Base-by-base conservation (phyloP, 1,140 invertebrate genomes). In the Nasonia vitripennis region DNA sequence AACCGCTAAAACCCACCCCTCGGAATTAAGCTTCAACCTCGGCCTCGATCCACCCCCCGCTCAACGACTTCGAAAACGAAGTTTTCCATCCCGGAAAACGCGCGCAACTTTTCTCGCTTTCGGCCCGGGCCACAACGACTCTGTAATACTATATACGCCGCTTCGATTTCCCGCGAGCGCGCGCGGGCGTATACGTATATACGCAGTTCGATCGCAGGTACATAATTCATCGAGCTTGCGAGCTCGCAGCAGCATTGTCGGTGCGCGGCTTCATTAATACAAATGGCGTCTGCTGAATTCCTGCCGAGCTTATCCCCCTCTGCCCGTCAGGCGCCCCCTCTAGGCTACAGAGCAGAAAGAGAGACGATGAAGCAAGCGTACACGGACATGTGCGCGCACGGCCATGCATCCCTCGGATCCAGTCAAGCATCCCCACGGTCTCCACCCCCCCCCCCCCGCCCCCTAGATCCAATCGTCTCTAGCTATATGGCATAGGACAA, bases 211-310 rank as follows among this genome's bases (percentile, higher is more conserved):
- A 93, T 93, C 90, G 89, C 90, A 89, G 89, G 92, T 93, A 93
- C 92, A 93, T 93, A 93, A 93, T 93, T 93, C 93, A 93, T 93
- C 91, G 90, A 75, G 91, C 91, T 91, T 90, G 91, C 91, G 17
- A 20, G 55, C 91, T 4, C 55, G 55, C 20, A 62, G 55, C 70
- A 92, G 89, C 92, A 93, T 93, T 93, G 92, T 93, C 89, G 92
- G 75, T 48, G 90, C 85, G 86, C 85, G 86, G 91, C 92, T 93
- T 93, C 92, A 93, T 93, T 93, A 93, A 93, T 93, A 93, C 92
- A 93, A 93, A 93, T 93, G 92, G 93, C 92, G 92, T 93, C 93
- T 93, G 92, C 89, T 93, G 92, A 92, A 93, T 92, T 93, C 91
- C 89, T 89, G 87, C 86, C 88, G 85, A 88, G 88, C 87, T 87